These are phyloP conservation scores for Pseudobourletiella spinata DNA, from an alignment of 1,140 invertebrate genomes.

Conservation along the genomic window DNA sequence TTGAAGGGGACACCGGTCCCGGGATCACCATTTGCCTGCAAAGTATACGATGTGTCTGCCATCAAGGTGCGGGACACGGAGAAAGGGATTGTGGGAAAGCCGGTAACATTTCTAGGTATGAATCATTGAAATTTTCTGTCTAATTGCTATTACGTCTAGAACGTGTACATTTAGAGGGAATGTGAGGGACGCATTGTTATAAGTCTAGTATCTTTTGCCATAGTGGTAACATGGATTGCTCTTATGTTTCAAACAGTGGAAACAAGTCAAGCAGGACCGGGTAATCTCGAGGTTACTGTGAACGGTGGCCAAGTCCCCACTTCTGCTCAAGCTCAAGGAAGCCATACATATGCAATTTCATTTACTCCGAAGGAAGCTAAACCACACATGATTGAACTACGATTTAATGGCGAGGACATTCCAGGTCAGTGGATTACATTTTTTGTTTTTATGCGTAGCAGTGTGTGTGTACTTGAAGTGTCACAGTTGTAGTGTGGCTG, in stretches of 20 bases:
- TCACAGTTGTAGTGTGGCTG: too few species aligned
- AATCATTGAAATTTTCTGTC: slow-evolving; percentile 1
- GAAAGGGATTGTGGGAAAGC: slow-evolving; percentile 80
- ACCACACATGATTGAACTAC: slow-evolving; percentile 81
- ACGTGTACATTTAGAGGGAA: too few species aligned
- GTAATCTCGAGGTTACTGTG: slow-evolving; percentile 94
- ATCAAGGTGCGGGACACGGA: slow-evolving; percentile 89
- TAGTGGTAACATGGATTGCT: background rate
- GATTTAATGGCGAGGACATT: slow-evolving; percentile 93
- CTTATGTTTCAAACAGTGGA: slow-evolving; percentile 60
- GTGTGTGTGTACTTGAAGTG: too few species aligned
- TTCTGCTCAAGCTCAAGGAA: slow-evolving; percentile 85
- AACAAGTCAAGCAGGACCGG: slow-evolving; percentile 89
- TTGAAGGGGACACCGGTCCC: slow-evolving; percentile 49
- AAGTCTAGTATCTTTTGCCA: background rate
- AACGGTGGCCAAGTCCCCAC: slow-evolving; percentile 92
- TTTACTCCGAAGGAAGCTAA: slow-evolving; percentile 86
- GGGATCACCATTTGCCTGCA: slow-evolving; percentile 83
- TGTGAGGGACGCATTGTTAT: too few species aligned
- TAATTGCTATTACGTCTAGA: background rate
- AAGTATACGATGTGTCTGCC: slow-evolving; percentile 88
- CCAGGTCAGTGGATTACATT: slow-evolving; percentile 52
- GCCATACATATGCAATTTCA: slow-evolving; percentile 92
- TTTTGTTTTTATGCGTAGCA: too few species aligned
- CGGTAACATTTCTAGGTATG: slow-evolving; percentile 87